These are phyloP conservation scores for Orthonevra nobilis DNA, from an alignment of 2,888 invertebrate genomes.

Conservation along the genomic window DNA sequence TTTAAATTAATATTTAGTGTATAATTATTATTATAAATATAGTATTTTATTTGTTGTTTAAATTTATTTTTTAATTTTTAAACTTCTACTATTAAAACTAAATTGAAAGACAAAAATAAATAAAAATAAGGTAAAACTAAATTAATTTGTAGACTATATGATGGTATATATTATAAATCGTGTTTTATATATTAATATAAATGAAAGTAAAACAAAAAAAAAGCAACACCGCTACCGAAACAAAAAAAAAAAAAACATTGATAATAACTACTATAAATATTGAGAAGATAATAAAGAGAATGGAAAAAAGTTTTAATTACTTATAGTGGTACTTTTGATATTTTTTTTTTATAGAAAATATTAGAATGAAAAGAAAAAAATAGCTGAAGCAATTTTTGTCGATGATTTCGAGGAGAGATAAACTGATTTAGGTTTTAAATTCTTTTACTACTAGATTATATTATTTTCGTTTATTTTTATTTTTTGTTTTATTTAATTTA, in stretches of 20 bases:
- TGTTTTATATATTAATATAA: slow-evolving; percentile 69
- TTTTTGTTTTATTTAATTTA: slow-evolving; percentile 32
- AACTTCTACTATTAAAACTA: slow-evolving; percentile 43
- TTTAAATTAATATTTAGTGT: slow-evolving; percentile 64
- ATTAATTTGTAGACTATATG: slow-evolving; percentile 68
- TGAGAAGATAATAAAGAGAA: slow-evolving; percentile 67
- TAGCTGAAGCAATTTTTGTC: slow-evolving; percentile 41
- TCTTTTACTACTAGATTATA: slow-evolving; percentile 23
- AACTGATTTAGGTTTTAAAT: slow-evolving; percentile 56
- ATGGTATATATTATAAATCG: slow-evolving; percentile 65
- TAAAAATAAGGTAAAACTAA: slow-evolving; percentile 48
- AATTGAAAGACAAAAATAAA: slow-evolving; percentile 57
- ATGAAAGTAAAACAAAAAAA: slow-evolving; percentile 26
- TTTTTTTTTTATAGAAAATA: slow-evolving; percentile 24
- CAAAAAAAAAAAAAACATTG: slow-evolving; percentile 37
- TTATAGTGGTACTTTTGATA: slow-evolving; percentile 48
- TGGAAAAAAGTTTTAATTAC: slow-evolving; percentile 63
- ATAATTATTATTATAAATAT: slow-evolving; percentile 60
- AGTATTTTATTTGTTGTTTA: slow-evolving; percentile 18
- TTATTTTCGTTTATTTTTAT: neutral
- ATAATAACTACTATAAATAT: slow-evolving; percentile 65
- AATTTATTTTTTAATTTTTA: slow-evolving; percentile 31
- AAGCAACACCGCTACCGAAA: slow-evolving; percentile 30
- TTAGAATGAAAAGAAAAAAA: slow-evolving; percentile 3
- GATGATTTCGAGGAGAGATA: slow-evolving; percentile 61